Conservation (phyloP, 1,140 invertebrate genomes). For the Hycleus phaleratus region DNA sequence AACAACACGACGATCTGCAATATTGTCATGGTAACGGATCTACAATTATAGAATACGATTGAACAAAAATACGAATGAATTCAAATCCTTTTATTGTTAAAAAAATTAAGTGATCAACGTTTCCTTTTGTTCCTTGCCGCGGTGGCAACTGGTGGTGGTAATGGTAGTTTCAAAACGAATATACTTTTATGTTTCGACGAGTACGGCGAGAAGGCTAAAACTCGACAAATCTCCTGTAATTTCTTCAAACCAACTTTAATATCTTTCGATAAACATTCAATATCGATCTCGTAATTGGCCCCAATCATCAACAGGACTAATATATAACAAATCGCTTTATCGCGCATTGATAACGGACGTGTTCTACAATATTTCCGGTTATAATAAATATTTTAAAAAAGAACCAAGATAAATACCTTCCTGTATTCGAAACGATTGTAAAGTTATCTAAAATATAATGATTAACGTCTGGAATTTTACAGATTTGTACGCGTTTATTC, state of each 20-base stretch:
- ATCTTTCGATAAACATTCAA: constrained; percentile 41
- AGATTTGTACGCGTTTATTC: constrained; percentile 36
- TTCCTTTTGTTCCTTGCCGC: constrained; percentile 16
- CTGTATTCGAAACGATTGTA: constrained; percentile 33
- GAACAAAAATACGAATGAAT: too few relatives aligned
- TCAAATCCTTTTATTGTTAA: neutral
- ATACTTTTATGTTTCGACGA: constrained; percentile 37
- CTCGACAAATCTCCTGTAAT: constrained; percentile 39
- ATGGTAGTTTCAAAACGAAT: constrained; percentile 41
- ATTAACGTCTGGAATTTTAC: constrained; percentile 38
- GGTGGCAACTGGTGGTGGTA: constrained; percentile 35
- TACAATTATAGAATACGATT: too few relatives aligned
- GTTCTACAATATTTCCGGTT: constrained; percentile 34
- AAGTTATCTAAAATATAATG: constrained; percentile 41
- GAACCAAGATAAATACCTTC: constrained; percentile 35
- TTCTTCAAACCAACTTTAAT: constrained; percentile 43
- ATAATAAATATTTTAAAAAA: neutral
- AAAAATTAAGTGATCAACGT: neutral
- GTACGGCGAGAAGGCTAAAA: constrained; percentile 37
- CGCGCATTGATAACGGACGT: constrained; percentile 42
- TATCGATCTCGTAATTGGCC: constrained; percentile 39
- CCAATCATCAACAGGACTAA: constrained; percentile 42
- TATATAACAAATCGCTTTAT: constrained; percentile 45
- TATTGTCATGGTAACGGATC: too few relatives aligned
- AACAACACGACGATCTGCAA: too few relatives aligned